Evolutionary conservation across 2,797 vertebrate genomes (phyloP), one percentile per base, ranked within the genome.

Genomic region (Chrosomus eos): DNA sequence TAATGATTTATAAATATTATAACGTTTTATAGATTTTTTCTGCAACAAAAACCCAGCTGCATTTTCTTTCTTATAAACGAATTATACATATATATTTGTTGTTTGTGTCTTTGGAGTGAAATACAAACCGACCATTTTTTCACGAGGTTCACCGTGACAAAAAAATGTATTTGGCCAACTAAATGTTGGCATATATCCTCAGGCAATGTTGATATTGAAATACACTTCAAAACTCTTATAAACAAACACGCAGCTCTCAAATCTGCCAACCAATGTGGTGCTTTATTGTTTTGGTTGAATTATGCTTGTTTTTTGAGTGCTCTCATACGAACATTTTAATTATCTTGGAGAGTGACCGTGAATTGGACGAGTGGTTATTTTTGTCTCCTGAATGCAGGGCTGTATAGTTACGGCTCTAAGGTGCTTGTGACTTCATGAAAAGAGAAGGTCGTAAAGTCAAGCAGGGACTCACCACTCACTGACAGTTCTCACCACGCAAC

Each of bases 361-460:
- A 40, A 58, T 38, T 76, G 62, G 53, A 31, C 5, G 48, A 36
- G 10, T 33, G 38, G 58, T 74, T 74, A 64, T 74, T 79, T 84
- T 84, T 71, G 45, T 71, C 74, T 84, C 23, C 40, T 23, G 33
- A 18, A 76, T 40, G 43, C 71, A n/a, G n/a, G 7, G 36, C 75
- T 16, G 26, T 70, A 71, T 5, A n/a, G 53, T 66, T 81, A 70
- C n/a, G 5, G 68, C 48, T 51, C 76, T 14, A 43, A 74, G 43
- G 36, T 68, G 53, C 72, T 86, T 38, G 67, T 78, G 80, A 82
- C 33, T 86, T 77, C 51, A 71, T 86, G 48, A 86, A 86, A 86
- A 45, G 36, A n/a, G 48, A 81, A 48, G 79, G 79, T 86, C 80
- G 23, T 64, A 78, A 70, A 36, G 85, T 86, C 85, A 82, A 82